Evolutionary conservation across 2,797 vertebrate species (phyloP), one percentile per base, ranked within the genome.

Genomic region (Scyliorhinus canicula): DNA sequence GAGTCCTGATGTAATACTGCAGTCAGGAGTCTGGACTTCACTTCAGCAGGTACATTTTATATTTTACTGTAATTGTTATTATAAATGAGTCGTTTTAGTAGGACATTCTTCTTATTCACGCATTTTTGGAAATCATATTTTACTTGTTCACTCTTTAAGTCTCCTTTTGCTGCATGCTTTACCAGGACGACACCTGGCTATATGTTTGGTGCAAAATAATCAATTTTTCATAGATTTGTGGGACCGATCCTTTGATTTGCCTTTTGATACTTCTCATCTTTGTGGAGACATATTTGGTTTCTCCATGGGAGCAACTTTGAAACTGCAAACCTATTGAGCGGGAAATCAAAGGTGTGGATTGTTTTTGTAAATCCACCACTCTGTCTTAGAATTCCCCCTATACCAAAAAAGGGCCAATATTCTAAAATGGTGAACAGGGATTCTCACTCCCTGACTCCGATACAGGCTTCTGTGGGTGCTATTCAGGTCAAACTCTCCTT

Each of bases 1-100:
- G 96, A 97, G 97, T 96, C 90, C 95, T 82, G 95, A 97, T 14
- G 95, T 96, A 35, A 97, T 99, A 96, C 97, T 99, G 52, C 96
- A 95, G 26, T 95, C 96, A 69, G 96, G 98, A 31, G 96, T 96
- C 95, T 98, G 97, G 97, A 97, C 50, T 95, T 96, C 97, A 85
- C 96, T 99, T 95, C 96, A 97, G 60, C 97, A 99, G 98, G 99
- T 99, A 98, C 96, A 52, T 5, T 50, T n/a, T 55, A 52, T n/a
- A 28, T 50, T 71, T 94, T 28, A 94, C 55, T 55, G 47, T 21
- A n/a, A n/a, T n/a, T n/a, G n/a, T n/a, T 71, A 67, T 69, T 94
- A 60, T 90, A 90, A 85, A 90, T 35, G 5, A 94, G 31, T 74
- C 52, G 31, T 94, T 93, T 50, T 71, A 71, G 3, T 14, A 47